A percentile compares a stretch with the other conserved stretches of the same genome.
Evolutionary conservation across 2,888 invertebrate genomes (phyloP).

Genomic region (Chrysopilus asiliformis): DNA sequence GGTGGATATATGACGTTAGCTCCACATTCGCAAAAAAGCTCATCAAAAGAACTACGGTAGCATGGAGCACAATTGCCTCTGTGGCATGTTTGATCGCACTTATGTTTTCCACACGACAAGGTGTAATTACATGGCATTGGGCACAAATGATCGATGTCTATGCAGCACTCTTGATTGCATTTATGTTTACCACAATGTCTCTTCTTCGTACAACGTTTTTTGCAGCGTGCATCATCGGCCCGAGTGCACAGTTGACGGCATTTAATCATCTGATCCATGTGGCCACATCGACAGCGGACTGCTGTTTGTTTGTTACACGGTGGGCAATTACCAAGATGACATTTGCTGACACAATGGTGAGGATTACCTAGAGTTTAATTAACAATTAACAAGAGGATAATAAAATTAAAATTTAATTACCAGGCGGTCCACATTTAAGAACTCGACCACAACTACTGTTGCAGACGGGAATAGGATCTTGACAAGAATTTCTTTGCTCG

Average conservation of each 20-base stretch:
- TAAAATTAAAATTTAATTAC: slow-evolving; percentile 19
- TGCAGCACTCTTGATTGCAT: slow-evolving; percentile 82
- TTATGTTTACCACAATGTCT: slow-evolving; percentile 78
- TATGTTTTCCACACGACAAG: slow-evolving; percentile 77
- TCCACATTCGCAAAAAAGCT: slow-evolving; percentile 85
- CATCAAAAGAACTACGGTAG: slow-evolving; percentile 68
- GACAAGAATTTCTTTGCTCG: slow-evolving; percentile 49
- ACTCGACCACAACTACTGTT: slow-evolving; percentile 52
- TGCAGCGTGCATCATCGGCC: slow-evolving; percentile 66
- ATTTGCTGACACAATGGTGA: slow-evolving; percentile 50
- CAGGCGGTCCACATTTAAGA: slow-evolving; percentile 56
- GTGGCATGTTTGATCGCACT: slow-evolving; percentile 82
- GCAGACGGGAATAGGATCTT: slow-evolving; percentile 73
- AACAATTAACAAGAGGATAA: neutral
- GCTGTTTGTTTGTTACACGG: slow-evolving; percentile 61
- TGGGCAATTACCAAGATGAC: slow-evolving; percentile 61
- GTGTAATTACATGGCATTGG: slow-evolving; percentile 66
- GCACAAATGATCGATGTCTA: slow-evolving; percentile 75
- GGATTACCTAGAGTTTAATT: too few species aligned
- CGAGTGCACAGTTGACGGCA: slow-evolving; percentile 58
- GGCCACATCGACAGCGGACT: slow-evolving; percentile 74
- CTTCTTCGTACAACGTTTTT: slow-evolving; percentile 82
- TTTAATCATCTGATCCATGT: slow-evolving; percentile 66
- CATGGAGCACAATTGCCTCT: slow-evolving; percentile 71
- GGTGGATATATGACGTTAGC: slow-evolving; percentile 77